Percentiles rank a stretch among this genome's conserved stretches.
phyloP scores from a whole-genome alignment of 2,797 vertebrate species.

The Pseudomugil tenellus region DNA sequence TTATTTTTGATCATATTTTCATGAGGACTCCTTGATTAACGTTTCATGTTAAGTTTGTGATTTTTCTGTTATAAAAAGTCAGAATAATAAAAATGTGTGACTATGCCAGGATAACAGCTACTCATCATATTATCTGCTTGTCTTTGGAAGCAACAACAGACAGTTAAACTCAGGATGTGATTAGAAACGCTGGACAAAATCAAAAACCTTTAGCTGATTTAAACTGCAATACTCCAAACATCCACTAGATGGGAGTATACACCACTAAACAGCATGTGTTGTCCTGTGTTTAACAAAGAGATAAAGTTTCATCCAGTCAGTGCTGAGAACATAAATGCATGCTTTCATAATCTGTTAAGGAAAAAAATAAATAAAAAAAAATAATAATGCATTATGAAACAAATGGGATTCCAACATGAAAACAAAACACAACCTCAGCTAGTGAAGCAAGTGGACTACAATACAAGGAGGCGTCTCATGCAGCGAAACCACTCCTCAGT shows the following conservation, averaged over 20 bases:
- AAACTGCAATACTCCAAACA: not conserved
- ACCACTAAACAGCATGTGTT: constrained; percentile 68
- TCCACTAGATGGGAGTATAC: constrained; percentile 80
- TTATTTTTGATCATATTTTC: not conserved
- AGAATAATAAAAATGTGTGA: not conserved
- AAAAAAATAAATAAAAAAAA: not conserved
- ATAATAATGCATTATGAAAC: constrained; percentile 48
- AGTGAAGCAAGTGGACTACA: constrained; percentile 51
- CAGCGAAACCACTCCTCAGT: constrained; percentile 41
- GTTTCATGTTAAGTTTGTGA: not conserved
- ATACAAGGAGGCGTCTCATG: constrained; percentile 52
- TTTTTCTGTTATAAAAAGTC: not conserved
- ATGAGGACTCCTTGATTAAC: not conserved
- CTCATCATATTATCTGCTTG: not conserved
- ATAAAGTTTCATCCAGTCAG: constrained; percentile 44
- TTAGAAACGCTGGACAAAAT: not conserved
- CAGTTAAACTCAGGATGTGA: not conserved
- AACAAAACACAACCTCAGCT: constrained; percentile 58
- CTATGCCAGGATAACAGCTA: not conserved
- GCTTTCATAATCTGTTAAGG: constrained; percentile 45
- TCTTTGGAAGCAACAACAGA: not conserved
- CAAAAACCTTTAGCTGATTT: not conserved
- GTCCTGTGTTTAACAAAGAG: not conserved
- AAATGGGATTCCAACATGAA: constrained; percentile 55
- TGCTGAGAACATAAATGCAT: constrained; percentile 50